These are phyloP conservation scores for Yoshiicerus persimilis DNA, from an alignment of 1,140 invertebrate genomes.

Conservation along the genomic window DNA sequence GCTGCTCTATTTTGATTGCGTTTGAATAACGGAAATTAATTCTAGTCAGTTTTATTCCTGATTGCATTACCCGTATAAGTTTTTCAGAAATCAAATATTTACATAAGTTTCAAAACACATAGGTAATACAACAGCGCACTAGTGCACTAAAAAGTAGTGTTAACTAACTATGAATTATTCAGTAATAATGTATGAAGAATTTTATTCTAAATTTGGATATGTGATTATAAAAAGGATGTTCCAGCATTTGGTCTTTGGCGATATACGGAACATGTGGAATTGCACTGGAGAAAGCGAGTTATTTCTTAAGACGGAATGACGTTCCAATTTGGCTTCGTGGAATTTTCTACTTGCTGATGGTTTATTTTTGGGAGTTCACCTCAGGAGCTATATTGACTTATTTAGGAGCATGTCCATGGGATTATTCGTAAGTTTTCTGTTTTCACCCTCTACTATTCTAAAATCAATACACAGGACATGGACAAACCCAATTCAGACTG, in stretches of 20 bases:
- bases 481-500: neutral
- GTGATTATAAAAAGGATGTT: too few species aligned
- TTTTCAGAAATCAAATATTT: too few species aligned
- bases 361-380: constrained; percentile 60
- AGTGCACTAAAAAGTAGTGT: too few species aligned
- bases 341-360: constrained; percentile 57
- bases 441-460: neutral
- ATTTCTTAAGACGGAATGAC: constrained; percentile 49
- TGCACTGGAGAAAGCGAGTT: constrained; percentile 56
- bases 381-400: constrained; percentile 57
- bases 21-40: too few species aligned
- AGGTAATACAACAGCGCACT: too few species aligned
- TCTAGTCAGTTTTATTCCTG: too few species aligned
- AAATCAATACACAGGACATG: neutral
- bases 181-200: too few species aligned
- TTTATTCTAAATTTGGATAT: too few species aligned
- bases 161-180: too few species aligned
- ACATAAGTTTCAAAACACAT: too few species aligned
- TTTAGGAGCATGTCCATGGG: constrained; percentile 61
- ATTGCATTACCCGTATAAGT: too few species aligned
- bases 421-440: constrained; percentile 54
- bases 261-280: constrained; percentile 59
- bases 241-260: constrained; percentile 59
- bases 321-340: constrained; percentile 55
- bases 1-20: too few species aligned